Conservation (phyloP, 2,888 invertebrate species). For the Plebejus anna region DNA sequence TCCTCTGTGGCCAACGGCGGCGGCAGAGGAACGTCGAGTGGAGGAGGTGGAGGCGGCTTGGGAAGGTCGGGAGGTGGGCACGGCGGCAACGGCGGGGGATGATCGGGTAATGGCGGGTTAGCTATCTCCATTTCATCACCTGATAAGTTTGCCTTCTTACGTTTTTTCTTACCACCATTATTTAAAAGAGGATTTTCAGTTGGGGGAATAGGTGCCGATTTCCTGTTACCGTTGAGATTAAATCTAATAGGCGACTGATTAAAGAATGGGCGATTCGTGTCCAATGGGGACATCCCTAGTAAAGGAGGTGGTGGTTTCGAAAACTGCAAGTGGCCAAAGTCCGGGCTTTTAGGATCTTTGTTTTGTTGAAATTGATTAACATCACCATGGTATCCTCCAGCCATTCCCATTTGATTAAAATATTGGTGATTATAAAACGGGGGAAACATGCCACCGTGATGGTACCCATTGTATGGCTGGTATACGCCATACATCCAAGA, state of each 20-base stretch:
- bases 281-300: slow-evolving; percentile 69
- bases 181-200: slow-evolving; percentile 69
- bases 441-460: slow-evolving; percentile 68
- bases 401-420: slow-evolving; percentile 66
- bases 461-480: slow-evolving; percentile 64
- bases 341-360: slow-evolving; percentile 50
- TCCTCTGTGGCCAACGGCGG: slow-evolving; percentile 70
- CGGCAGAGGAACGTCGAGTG: slow-evolving; percentile 63
- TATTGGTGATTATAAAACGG: slow-evolving; percentile 74
- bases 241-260: slow-evolving; percentile 72
- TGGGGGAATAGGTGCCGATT: slow-evolving; percentile 60
- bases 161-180: slow-evolving; percentile 85
- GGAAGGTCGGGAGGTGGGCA: slow-evolving; percentile 72
- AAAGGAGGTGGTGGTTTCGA: slow-evolving; percentile 64
- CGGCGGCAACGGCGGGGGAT: slow-evolving; percentile 76
- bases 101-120: slow-evolving; percentile 78
- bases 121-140: slow-evolving; percentile 59
- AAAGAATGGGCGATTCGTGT: slow-evolving; percentile 65
- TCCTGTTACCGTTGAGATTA: slow-evolving; percentile 66
- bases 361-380: slow-evolving; percentile 59
- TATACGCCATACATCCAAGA: slow-evolving; percentile 72
- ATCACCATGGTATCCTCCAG: slow-evolving; percentile 45
- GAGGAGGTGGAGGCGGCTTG: slow-evolving; percentile 57
- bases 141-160: slow-evolving; percentile 84
- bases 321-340: slow-evolving; percentile 55